Evolutionary conservation across 2,797 vertebrate genomes (phyloP).

Genomic region (Bryconaethiops microstoma): DNA sequence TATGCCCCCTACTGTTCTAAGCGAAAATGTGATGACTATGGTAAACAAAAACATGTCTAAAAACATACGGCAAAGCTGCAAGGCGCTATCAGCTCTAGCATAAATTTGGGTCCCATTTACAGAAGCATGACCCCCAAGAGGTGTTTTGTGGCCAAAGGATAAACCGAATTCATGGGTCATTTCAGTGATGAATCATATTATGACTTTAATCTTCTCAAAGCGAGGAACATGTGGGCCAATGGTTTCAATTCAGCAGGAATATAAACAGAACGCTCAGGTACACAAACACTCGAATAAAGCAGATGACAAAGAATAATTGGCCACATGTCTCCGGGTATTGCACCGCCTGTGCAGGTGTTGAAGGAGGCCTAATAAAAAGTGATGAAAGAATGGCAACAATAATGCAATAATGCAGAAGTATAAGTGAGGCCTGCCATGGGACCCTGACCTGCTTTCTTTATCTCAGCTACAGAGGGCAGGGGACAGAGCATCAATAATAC

Average conservation of each 20-base stretch:
- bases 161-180: slow-evolving; percentile 30
- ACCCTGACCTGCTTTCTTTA: slow-evolving; percentile 75
- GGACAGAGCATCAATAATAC: slow-evolving; percentile 61
- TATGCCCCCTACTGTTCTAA: neutral
- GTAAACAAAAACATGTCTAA: slow-evolving; percentile 18
- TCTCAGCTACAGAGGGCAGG: slow-evolving; percentile 56
- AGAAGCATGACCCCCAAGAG: neutral
- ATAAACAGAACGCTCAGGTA: neutral
- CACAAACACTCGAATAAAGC: neutral
- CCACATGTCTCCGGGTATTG: slow-evolving; percentile 60
- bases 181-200: slow-evolving; percentile 37
- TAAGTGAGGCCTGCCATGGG: slow-evolving; percentile 72
- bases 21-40: slow-evolving; percentile 6
- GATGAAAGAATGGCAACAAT: slow-evolving; percentile 80
- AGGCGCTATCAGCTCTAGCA: neutral
- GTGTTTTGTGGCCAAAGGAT: neutral
- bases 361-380: slow-evolving; percentile 71
- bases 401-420: slow-evolving; percentile 76
- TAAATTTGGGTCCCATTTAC: neutral
- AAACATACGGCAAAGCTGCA: neutral
- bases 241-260: slow-evolving; percentile 4
- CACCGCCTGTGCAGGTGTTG: slow-evolving; percentile 66
- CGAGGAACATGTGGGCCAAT: neutral
- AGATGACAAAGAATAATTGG: slow-evolving; percentile 13
- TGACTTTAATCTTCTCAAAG: slow-evolving; percentile 24